Percentiles rank a stretch among this genome's conserved stretches.
phyloP scores from a whole-genome alignment of 2,888 invertebrate genomes.

The Cosmia trapezina region DNA sequence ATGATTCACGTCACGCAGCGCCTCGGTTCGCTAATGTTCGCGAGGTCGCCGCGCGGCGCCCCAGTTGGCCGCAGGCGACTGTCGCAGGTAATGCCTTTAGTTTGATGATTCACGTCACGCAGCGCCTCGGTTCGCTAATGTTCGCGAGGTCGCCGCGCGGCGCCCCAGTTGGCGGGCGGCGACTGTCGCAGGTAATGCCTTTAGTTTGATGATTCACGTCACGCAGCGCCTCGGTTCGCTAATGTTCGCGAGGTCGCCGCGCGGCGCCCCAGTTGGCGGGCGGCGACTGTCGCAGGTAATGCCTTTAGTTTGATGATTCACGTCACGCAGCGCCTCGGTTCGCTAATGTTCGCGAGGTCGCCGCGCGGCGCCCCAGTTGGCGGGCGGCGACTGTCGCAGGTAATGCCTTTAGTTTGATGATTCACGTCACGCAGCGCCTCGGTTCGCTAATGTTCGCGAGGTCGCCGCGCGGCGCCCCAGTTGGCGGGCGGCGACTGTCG shows the following conservation, averaged over 20 bases:
- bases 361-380: conserved; percentile 31
- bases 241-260: conserved; percentile 11
- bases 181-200: conserved; percentile 16
- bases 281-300: conserved; percentile 6
- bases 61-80: conserved; percentile 20
- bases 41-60: conserved; percentile 20
- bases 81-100: conserved; percentile 24
- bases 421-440: conserved; percentile 25
- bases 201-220: conserved; percentile 39
- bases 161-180: conserved; percentile 23
- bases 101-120: conserved; percentile 39
- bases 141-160: conserved; percentile 20
- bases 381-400: background rate
- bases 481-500: conserved; percentile 15
- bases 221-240: conserved; percentile 10
- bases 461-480: conserved; percentile 22
- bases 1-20: conserved; percentile 36
- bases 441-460: conserved; percentile 10
- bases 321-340: conserved; percentile 14
- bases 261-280: conserved; percentile 29
- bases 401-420: conserved; percentile 38
- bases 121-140: background rate
- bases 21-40: conserved; percentile 5
- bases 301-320: conserved; percentile 40
- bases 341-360: conserved; percentile 12